Base-by-base conservation (phyloP, 2,888 invertebrate species). In the Agriotes lineatus region DNA sequence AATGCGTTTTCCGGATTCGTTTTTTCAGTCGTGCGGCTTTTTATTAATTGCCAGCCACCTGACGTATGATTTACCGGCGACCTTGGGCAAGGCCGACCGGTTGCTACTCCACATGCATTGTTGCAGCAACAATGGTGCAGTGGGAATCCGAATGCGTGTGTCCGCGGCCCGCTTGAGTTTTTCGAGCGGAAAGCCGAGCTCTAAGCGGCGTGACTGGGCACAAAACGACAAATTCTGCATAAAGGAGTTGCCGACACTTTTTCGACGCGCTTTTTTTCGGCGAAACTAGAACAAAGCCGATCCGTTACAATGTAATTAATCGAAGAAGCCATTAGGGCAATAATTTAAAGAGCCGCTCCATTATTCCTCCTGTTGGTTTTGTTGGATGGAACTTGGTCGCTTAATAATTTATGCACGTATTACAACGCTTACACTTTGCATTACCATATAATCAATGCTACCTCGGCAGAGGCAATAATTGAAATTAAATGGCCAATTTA, bases 71-170 rank as follows among this genome's bases (percentile, higher is more conserved):
- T 63, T 63, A 63, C 30, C 42, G 25, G 22, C 44, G 57, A 64
- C 64, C 64, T 64, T 56, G 30, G 37, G 56, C 70, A 73, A 73
- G 73, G 73, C 60, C 69, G 70, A 64, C 52, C 16, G 37, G 37
- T 50, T 39, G 35, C 33, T n/a, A 39, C 50, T 62, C 39, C 35
- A 37, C 16, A 60, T 52, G 20, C 52, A 52, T 39, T 50, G 61
- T 52, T 39, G 14, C 37, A 62, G 52, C 35, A 62, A 62, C 61
- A 62, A 62, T 62, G 16, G 60, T 60, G 44, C 48, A 60, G 30
- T 60, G 60, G 48, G 60, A 60, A 48, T 48, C 48, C 22, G 20
- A 12, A 7, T 25, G 33, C 16, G 18, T 35, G 54, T 33, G 22
- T 48, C 1, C 22, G 12, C 25, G 25, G 25, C 12, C 22, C 6